Base-by-base conservation (phyloP, 2,888 invertebrate genomes). In the Cantharis lateralis region DNA sequence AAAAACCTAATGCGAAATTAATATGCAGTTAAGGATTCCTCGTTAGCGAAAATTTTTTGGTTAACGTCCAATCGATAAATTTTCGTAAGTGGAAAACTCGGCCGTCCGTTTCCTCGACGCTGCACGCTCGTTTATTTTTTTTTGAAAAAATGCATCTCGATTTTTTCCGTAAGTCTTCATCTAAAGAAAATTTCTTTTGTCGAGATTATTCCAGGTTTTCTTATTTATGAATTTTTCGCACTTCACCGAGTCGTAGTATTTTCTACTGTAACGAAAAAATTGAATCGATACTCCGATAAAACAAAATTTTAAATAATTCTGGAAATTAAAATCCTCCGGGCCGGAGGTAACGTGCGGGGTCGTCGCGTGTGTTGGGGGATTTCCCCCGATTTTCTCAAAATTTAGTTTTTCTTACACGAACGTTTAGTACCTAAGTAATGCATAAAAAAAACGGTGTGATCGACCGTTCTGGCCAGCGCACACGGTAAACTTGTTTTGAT, bases 401-500 rank as follows among this genome's bases (percentile, higher is more conserved):
- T 48, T 48, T 48, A 7, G n/a, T n/a, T 48, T 48, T 48, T 48
- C n/a, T n/a, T 7, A n/a, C n/a, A 32, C n/a, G 32, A 13, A n/a
- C 48, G n/a, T 48, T 48, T n/a, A n/a, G 48, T 48, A 48, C 48
- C n/a, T n/a, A 76, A 77, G 76, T 78, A 79, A 78, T 79, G 80
- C 76, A 78, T 80, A 72, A 77, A 79, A 79, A 79, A 79, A 77
- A 81, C 83, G 84, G 85, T 85, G 87, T 87, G 87, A 87, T 87
- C 87, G 87, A 87, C 87, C 87, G 87, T 86, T 87, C 86, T 86
- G 86, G 85, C 84, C 83, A 84, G 82, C 85, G 85, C 83, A 81
- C 85, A 85, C 84, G 81, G 82, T 82, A 82, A 85, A 85, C 85
- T 84, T 81, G 84, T 85, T 48, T 85, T 83, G 82, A 79, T 84